Base-by-base conservation (phyloP, 2,113 vertebrate species). In the Mustela lutreola region DNA sequence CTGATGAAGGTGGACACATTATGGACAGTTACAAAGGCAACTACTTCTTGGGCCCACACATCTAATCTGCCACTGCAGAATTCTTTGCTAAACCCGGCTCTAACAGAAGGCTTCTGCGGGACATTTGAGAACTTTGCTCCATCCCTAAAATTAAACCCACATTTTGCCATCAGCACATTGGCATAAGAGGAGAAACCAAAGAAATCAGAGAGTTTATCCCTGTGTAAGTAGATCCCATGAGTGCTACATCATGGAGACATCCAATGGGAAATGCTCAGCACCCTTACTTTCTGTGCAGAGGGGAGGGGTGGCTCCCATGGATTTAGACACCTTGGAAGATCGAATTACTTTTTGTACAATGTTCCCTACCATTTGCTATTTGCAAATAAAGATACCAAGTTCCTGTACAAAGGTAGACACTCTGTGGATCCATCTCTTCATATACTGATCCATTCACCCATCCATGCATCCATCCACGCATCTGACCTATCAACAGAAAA, bases 211-310 rank as follows among this genome's bases (percentile, higher is more conserved):
- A 16, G 53, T 83, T 60, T 5, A 28, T 7, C 10, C 4, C 10
- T 11, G 9, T 24, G 2, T 84, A 28, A 76, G 31, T 28, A 86
- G 81, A 42, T 50, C 19, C 45, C 7, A 45, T 5, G 15, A 48
- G n/a, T 80, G 53, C n/a, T 28, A 5, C 6, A 2, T 53, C 91
- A 67, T 3, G 7, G 39, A 85, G 39, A 22, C 3, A 7, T 28
- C 6, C 6, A n/a, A 0, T n/a, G 39, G 62, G 36, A 94, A 75
- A 90, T 22, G 8, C 4, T 71, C 4, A 63, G 31, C 2, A n/a
- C 21, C 5, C 7, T 70, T 36, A 65, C 4, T 85, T 11, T 2
- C 24, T 15, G 7, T 14, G 2, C 0, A 7, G 42, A 62, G 7
- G 1, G 7, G 36, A 28, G 16, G 11, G 18, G 45, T 48, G 31